Conservation (phyloP, 2,113 vertebrate genomes). For the Mixornis gularis region DNA sequence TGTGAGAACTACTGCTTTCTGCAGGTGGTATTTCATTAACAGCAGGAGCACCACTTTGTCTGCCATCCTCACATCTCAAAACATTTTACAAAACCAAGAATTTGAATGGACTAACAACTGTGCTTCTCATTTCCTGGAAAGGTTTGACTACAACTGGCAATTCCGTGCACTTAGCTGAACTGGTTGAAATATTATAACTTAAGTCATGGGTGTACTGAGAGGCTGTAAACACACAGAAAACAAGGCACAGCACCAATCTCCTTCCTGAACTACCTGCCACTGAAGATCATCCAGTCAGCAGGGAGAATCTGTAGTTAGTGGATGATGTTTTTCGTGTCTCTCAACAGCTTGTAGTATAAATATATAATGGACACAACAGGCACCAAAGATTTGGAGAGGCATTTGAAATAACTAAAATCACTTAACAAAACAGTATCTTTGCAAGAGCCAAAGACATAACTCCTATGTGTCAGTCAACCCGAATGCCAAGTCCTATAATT, state of each 20-base stretch:
- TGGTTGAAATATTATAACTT: background rate
- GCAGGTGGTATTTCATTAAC: background rate
- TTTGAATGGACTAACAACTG: background rate
- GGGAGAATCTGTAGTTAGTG: background rate
- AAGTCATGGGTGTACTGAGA: background rate
- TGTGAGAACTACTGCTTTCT: background rate
- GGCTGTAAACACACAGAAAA: background rate
- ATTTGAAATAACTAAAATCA: background rate
- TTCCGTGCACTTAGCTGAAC: background rate
- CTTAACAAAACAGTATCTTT: background rate
- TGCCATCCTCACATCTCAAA: background rate
- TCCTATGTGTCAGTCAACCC: background rate
- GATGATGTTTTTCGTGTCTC: background rate
- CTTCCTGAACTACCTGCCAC: background rate
- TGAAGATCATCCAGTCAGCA: background rate
- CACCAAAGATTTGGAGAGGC: background rate
- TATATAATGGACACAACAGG: background rate
- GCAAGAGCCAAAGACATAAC: background rate
- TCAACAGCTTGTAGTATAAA: background rate
- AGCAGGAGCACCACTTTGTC: background rate
- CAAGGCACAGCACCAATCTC: background rate
- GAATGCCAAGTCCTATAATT: background rate
- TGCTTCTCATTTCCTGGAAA: background rate
- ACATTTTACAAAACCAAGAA: background rate
- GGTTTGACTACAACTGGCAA: background rate